Percentiles rank a stretch among this genome's conserved stretches.
Conservation (phyloP, 2,113 vertebrate species). For the Austrofundulus limnaeus region DNA sequence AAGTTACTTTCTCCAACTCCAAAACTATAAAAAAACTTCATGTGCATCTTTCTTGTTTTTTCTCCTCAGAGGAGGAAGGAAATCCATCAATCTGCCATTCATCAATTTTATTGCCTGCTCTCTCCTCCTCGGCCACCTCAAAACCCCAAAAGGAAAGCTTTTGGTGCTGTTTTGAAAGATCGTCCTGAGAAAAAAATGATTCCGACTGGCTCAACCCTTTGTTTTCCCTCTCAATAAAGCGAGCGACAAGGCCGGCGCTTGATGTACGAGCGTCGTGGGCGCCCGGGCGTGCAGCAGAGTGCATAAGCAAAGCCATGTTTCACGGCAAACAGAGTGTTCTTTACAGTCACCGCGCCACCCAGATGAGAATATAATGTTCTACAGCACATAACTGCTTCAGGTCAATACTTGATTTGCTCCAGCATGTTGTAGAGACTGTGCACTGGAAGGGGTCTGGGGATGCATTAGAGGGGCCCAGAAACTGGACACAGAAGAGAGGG, state of each 20-base stretch:
- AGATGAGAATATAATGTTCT: slow-evolving; percentile 96
- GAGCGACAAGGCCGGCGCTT: slow-evolving; percentile 88
- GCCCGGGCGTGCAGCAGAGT: slow-evolving; percentile 82
- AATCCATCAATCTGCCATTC: slow-evolving; percentile 89
- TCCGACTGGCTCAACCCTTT: slow-evolving; percentile 95
- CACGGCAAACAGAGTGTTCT: slow-evolving; percentile 90
- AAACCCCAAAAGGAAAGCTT: slow-evolving; percentile 92
- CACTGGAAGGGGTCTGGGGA: slow-evolving; percentile 86
- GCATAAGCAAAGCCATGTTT: slow-evolving; percentile 97
- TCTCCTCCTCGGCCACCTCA: slow-evolving; percentile 83
- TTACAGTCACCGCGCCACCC: slow-evolving; percentile 88
- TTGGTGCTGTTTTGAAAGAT: slow-evolving; percentile 94
- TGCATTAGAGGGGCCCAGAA: slow-evolving; percentile 86
- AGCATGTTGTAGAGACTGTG: slow-evolving; percentile 87
- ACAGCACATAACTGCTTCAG: slow-evolving; percentile 92
- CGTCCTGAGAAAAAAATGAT: slow-evolving; percentile 93
- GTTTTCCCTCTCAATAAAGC: slow-evolving; percentile 99
- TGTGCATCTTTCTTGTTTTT: slow-evolving; percentile 76
- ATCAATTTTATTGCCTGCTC: slow-evolving; percentile 87
- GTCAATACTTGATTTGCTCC: slow-evolving; percentile 96
- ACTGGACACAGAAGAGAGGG: slow-evolving; percentile 67
- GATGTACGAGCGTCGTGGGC: slow-evolving; percentile 92
- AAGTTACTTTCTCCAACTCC: slow-evolving; percentile 69
- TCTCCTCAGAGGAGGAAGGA: slow-evolving; percentile 74
- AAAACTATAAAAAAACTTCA: slow-evolving; percentile 48